Percentiles rank a stretch among this genome's conserved stretches.
Evolutionary conservation across 1,140 invertebrate genomes (phyloP).

Genomic region (Ceratina calcarata): DNA sequence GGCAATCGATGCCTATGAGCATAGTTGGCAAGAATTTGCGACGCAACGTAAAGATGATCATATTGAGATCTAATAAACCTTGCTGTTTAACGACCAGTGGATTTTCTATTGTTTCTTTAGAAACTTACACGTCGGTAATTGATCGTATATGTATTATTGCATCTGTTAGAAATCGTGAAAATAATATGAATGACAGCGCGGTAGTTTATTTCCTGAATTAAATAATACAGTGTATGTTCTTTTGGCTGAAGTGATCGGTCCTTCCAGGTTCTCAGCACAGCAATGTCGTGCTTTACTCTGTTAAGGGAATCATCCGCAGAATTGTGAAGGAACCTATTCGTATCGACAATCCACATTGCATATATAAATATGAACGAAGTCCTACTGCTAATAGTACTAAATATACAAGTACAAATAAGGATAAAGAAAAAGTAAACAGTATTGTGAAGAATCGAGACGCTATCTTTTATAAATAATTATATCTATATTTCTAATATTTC

Average conservation of each 20-base stretch:
- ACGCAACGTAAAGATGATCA: constrained; percentile 40
- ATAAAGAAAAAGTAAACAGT: too few species aligned
- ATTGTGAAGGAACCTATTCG: too few species aligned
- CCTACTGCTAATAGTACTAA: neutral
- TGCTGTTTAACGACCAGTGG: constrained; percentile 51
- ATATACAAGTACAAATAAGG: too few species aligned
- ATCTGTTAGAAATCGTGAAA: neutral
- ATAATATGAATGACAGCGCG: neutral
- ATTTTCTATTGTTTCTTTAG: constrained; percentile 54
- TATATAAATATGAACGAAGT: too few species aligned
- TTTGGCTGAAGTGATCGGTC: neutral
- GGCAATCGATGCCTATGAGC: constrained; percentile 22
- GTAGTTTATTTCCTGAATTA: neutral
- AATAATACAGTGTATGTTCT: neutral
- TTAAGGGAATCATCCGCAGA: neutral
- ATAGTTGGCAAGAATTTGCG: constrained; percentile 19
- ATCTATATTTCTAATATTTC: too few species aligned
- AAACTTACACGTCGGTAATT: constrained; percentile 56
- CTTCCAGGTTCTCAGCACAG: constrained; percentile 28
- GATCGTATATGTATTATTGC: neutral
- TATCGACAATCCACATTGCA: neutral
- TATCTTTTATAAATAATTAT: too few species aligned
- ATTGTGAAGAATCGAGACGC: too few species aligned
- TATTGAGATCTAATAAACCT: constrained; percentile 33
- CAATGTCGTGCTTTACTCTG: constrained; percentile 28